Conservation (phyloP, 1,140 invertebrate species). For the Pentalonia nigronervosa region DNA sequence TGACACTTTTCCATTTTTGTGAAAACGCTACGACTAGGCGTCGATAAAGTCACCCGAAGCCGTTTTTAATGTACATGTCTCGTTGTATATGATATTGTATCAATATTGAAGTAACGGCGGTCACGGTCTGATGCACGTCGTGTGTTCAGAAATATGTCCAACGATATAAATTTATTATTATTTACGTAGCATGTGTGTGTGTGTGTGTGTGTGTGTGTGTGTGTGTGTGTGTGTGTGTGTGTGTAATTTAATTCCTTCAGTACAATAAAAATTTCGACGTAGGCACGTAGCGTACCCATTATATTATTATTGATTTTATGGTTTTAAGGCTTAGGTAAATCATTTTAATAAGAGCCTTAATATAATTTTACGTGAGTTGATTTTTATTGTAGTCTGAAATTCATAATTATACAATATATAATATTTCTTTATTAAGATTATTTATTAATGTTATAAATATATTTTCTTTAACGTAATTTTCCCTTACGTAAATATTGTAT, state of each 20-base stretch:
- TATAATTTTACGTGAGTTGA: neutral
- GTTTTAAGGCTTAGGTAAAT: neutral
- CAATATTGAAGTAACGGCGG: neutral
- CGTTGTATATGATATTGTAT: neutral
- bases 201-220: neutral
- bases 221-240: neutral
- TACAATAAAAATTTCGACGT: neutral
- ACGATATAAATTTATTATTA: neutral
- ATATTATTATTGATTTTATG: no score
- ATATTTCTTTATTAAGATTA: neutral
- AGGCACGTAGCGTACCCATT: no score
- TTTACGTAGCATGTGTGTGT: neutral
- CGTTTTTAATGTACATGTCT: neutral
- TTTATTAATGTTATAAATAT: no score
- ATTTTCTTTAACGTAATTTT: no score
- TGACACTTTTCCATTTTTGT: conserved; percentile 2
- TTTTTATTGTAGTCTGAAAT: neutral
- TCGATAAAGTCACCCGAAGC: neutral
- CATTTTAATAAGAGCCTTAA: neutral
- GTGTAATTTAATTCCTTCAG: neutral
- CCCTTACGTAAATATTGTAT: no score
- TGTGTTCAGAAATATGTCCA: neutral
- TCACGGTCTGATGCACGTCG: neutral
- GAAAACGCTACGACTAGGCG: no score
- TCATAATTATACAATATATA: neutral